phyloP scores from a whole-genome alignment of 2,888 invertebrate species.

The Trimorus sp. region DNA sequence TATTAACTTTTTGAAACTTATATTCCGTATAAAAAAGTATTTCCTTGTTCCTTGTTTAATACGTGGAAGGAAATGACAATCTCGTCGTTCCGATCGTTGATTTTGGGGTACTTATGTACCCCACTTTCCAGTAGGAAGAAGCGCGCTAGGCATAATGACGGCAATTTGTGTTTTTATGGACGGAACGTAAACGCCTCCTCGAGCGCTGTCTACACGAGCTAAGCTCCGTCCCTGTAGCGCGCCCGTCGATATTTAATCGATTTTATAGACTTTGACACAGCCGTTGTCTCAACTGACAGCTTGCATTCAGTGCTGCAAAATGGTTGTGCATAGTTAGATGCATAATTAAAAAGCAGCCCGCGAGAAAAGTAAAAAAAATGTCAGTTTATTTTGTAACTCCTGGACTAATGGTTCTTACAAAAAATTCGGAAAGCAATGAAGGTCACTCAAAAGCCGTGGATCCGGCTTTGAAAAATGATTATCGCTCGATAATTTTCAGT shows the following conservation, averaged over 20 bases:
- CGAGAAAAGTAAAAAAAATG: background rate
- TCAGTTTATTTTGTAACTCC: background rate
- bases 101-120: no score
- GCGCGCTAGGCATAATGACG: background rate
- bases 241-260: constrained; percentile 11
- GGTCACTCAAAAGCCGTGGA: no score
- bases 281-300: constrained; percentile 5
- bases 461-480: no score
- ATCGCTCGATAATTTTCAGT: no score
- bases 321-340: constrained; percentile 1
- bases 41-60: no score
- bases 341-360: background rate
- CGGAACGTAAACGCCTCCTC: background rate
- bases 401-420: no score
- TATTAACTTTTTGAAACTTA: no score
- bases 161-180: background rate
- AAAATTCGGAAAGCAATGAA: no score
- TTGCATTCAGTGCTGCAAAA: constrained; percentile 6
- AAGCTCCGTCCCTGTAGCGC: background rate
- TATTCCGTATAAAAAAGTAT: no score
- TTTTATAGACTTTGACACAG: constrained; percentile 12
- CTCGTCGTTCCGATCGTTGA: no score
- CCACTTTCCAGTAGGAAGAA: no score
- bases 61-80: no score
- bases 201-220: background rate